Evolutionary conservation across 2,888 invertebrate species (phyloP).

Genomic region (Amiota communis): DNA sequence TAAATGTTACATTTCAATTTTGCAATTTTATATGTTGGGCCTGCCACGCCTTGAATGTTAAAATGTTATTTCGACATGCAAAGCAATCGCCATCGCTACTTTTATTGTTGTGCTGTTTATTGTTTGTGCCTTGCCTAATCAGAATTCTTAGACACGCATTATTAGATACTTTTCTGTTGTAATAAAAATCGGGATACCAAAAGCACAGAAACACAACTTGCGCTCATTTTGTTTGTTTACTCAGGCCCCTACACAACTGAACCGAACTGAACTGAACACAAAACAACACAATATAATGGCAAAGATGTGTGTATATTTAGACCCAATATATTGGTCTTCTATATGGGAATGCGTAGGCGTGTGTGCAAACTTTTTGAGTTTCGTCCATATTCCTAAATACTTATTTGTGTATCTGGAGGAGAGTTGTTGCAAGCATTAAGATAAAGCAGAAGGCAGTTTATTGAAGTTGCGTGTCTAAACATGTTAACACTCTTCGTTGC

Average conservation of each 20-base stretch:
- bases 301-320: neutral
- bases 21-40: constrained; percentile 52
- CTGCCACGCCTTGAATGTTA: constrained; percentile 60
- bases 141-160: constrained; percentile 33
- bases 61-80: constrained; percentile 64
- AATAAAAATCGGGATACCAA: constrained; percentile 16
- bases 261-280: too few relatives aligned
- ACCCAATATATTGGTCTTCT: neutral
- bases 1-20: constrained; percentile 66
- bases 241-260: neutral
- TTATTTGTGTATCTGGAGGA: too few relatives aligned
- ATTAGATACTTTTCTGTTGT: constrained; percentile 22
- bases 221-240: constrained; percentile 4
- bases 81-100: constrained; percentile 49
- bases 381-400: neutral
- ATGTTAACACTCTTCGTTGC: constrained; percentile 57
- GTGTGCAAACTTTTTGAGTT: neutral
- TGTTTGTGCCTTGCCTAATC: constrained; percentile 25
- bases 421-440: constrained; percentile 37
- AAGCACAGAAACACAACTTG: neutral
- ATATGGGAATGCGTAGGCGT: neutral
- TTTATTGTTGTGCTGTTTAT: constrained; percentile 12
- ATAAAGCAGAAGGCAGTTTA: constrained; percentile 68
- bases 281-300: neutral
- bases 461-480: constrained; percentile 67